Evolutionary conservation across 1,140 invertebrate species (phyloP).

Genomic region (Drosophila leontia): DNA sequence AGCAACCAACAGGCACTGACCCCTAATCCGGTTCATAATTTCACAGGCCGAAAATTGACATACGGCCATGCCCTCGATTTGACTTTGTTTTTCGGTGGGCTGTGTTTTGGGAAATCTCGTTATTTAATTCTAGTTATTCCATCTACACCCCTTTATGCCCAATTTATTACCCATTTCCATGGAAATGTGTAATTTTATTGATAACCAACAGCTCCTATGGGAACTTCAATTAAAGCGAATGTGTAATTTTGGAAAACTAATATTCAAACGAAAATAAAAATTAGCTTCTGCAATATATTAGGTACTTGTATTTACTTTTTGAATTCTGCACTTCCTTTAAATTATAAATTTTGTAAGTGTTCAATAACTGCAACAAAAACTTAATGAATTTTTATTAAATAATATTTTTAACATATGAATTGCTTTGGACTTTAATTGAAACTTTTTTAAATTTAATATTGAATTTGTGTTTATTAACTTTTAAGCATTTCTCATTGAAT

Average conservation of each 20-base stretch:
- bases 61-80: conserved; percentile 37
- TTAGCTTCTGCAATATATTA: not conserved
- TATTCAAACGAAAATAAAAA: not conserved
- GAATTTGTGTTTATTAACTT: not conserved
- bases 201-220: not conserved
- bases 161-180: not conserved
- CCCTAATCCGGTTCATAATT: conserved; percentile 60
- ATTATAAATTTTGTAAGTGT: not conserved
- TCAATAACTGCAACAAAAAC: not conserved
- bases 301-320: too few relatives aligned
- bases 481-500: not conserved
- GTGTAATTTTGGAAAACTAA: not conserved
- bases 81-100: conserved; percentile 22
- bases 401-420: too few relatives aligned
- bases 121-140: not conserved
- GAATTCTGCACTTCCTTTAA: too few relatives aligned
- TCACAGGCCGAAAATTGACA: conserved; percentile 30
- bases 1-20: conserved; percentile 20
- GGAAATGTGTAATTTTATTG: not conserved
- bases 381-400: too few relatives aligned
- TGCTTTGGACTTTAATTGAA: not conserved
- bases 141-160: not conserved
- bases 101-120: not conserved
- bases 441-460: not conserved
- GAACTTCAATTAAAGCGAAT: too few relatives aligned